A percentile compares a stretch with the other conserved stretches of the same genome.
phyloP scores from a whole-genome alignment of 2,797 vertebrate genomes.

The Rhinatrema bivittatum region DNA sequence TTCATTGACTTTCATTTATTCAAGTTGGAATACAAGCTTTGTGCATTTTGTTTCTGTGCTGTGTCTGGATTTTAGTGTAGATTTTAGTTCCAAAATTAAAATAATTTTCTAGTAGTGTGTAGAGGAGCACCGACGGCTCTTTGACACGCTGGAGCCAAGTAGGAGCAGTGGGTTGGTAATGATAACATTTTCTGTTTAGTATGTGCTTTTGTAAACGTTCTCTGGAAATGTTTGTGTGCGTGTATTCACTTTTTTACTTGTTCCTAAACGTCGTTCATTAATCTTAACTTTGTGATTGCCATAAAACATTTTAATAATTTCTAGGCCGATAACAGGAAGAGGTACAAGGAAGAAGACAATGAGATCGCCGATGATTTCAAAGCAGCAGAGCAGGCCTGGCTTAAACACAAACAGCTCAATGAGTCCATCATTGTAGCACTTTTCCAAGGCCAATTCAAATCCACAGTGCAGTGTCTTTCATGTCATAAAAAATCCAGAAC shows the following conservation, averaged over 20 bases:
- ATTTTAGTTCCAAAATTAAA: too few species aligned
- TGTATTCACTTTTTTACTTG: constrained; percentile 30
- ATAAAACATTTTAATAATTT: constrained; percentile 18
- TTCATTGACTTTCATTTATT: too few species aligned
- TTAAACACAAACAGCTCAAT: constrained; percentile 90
- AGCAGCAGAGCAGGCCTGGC: constrained; percentile 85
- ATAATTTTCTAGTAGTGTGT: too few species aligned
- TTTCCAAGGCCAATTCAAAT: constrained; percentile 98
- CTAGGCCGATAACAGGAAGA: constrained; percentile 90
- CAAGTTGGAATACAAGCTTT: too few species aligned
- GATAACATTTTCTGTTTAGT: not conserved
- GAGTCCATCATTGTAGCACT: constrained; percentile 92
- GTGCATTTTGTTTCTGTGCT: too few species aligned
- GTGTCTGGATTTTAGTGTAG: too few species aligned
- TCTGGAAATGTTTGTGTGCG: constrained; percentile 12
- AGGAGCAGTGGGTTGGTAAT: too few species aligned
- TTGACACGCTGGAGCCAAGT: constrained; percentile 11
- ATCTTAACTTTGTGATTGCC: constrained; percentile 1
- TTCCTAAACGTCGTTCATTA: constrained; percentile 19
- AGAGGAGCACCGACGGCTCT: not conserved
- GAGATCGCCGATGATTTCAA: constrained; percentile 82
- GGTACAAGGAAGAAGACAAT: constrained; percentile 88
- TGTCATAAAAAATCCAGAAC: constrained; percentile 90
- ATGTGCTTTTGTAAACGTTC: not conserved
- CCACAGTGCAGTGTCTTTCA: constrained; percentile 91